Conservation (phyloP, 2,797 vertebrate species). For the Tokudaia muenninki region DNA sequence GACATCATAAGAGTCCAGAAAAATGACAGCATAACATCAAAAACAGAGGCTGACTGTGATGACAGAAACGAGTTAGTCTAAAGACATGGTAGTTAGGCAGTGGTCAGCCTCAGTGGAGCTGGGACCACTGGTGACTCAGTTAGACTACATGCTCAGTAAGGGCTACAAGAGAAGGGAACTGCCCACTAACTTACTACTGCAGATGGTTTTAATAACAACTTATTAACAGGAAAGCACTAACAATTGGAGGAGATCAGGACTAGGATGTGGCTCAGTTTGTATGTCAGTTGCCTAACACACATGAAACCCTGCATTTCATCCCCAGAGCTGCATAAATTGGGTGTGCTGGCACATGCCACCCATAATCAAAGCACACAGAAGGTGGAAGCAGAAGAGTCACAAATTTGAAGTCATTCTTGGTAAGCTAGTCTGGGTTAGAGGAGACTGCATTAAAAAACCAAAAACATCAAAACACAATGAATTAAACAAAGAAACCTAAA, state of each 20-base stretch:
- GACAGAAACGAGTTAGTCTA: background rate
- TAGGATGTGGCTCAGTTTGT: background rate
- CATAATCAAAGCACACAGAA: background rate
- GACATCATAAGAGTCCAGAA: background rate
- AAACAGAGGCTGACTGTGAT: background rate
- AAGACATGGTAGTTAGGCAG: background rate
- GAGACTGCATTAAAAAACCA: background rate
- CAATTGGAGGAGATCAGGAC: background rate
- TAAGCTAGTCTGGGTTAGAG: background rate
- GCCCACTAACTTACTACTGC: background rate
- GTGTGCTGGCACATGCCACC: background rate
- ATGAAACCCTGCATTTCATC: background rate
- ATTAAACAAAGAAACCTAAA: background rate
- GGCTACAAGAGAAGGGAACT: background rate
- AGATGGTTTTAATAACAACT: background rate
- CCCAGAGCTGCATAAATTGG: background rate
- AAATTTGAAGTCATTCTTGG: background rate
- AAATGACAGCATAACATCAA: background rate
- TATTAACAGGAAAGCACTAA: background rate
- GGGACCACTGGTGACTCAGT: background rate
- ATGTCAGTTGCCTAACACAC: background rate
- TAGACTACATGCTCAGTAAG: background rate
- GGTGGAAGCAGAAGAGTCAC: background rate
- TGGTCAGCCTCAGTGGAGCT: background rate
- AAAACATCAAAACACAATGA: background rate